These are phyloP conservation scores for Emydoidea blandingii DNA, from an alignment of 2,797 vertebrate species.

Conservation along the genomic window DNA sequence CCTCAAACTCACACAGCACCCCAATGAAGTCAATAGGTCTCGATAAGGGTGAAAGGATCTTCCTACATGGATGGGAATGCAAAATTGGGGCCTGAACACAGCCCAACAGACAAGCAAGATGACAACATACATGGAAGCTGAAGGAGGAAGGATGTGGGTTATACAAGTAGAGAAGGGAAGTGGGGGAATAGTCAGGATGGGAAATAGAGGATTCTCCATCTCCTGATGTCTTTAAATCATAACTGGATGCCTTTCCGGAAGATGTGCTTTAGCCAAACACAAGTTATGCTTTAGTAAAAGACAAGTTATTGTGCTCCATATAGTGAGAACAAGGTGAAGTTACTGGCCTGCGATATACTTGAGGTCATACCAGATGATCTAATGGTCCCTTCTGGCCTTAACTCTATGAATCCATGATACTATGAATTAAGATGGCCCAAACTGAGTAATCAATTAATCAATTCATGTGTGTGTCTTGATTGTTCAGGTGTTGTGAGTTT, in stretches of 20 bases:
- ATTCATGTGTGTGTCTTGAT: background rate
- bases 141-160: background rate
- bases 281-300: background rate
- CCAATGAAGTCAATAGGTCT: background rate
- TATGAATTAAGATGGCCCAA: background rate
- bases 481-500: background rate
- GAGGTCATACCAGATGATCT: background rate
- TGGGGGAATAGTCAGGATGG: background rate
- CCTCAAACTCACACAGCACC: accelerated
- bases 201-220: background rate
- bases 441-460: background rate
- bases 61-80: background rate
- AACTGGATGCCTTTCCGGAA: background rate
- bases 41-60: background rate
- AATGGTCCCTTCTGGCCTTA: background rate
- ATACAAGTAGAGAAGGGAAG: background rate
- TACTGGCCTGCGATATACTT: background rate
- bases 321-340: background rate
- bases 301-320: background rate
- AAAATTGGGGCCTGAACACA: background rate
- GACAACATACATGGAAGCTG: background rate
- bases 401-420: background rate
- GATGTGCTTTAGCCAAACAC: background rate
- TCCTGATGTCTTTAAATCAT: background rate
- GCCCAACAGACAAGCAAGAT: background rate